Evolutionary conservation across 2,888 invertebrate genomes (phyloP).

Genomic region (Masnerella sp.): DNA sequence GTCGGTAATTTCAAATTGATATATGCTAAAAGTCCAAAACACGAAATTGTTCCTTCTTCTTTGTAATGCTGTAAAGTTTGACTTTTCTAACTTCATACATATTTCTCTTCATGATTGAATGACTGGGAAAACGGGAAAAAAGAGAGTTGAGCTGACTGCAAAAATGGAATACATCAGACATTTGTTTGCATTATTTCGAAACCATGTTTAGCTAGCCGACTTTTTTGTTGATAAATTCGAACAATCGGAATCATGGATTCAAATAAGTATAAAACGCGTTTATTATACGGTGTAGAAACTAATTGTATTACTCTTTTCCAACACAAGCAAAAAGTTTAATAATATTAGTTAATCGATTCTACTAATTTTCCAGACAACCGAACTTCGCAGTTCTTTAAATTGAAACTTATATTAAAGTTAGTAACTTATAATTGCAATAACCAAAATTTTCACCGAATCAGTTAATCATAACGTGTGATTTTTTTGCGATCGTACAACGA

Average conservation of each 20-base stretch:
- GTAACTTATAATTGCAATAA: conserved; percentile 27
- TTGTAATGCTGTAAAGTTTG: conserved; percentile 16
- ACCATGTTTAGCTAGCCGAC: too few relatives aligned
- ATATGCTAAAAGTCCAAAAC: conserved; percentile 4
- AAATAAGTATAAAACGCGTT: neutral
- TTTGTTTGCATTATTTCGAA: neutral
- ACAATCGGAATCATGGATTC: too few relatives aligned
- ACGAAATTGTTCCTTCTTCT: conserved; percentile 15
- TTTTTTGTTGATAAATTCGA: too few relatives aligned
- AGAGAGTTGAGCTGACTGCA: neutral
- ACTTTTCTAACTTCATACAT: conserved; percentile 17
- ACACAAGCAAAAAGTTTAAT: conserved; percentile 12
- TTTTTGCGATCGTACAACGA: too few relatives aligned
- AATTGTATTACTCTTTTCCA: too few relatives aligned
- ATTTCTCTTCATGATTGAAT: conserved; percentile 12
- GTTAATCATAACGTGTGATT: neutral
- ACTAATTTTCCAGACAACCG: conserved; percentile 16
- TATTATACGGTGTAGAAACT: too few relatives aligned
- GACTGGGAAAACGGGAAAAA: neutral
- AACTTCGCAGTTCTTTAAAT: conserved; percentile 26
- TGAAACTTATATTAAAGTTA: conserved; percentile 10
- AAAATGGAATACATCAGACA: neutral
- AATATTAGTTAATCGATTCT: conserved; percentile 9
- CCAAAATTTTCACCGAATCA: conserved; percentile 10
- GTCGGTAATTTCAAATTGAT: too few relatives aligned